A percentile compares a stretch with the other conserved stretches of the same genome.
These are phyloP conservation scores for Galagoides demidoff DNA, from an alignment of 2,797 vertebrate species.

Conservation along the genomic window DNA sequence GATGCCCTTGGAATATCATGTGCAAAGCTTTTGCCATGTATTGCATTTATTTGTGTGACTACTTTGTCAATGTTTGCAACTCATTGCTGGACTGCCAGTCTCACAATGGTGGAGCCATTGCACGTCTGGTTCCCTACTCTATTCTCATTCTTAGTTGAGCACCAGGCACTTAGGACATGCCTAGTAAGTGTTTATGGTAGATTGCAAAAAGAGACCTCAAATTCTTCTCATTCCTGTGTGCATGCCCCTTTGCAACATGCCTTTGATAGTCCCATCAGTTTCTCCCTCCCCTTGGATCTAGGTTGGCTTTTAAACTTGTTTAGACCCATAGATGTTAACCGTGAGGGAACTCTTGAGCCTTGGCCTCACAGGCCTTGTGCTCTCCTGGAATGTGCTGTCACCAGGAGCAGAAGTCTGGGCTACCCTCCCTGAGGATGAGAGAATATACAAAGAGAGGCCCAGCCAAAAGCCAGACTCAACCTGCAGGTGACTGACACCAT, in stretches of 20 bases:
- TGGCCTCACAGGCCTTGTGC: fast-evolving
- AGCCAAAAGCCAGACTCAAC: neutral
- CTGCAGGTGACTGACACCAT: neutral
- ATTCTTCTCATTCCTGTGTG: neutral
- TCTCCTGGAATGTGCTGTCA: neutral
- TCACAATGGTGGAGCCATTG: neutral
- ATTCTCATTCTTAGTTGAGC: neutral
- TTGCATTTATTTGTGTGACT: neutral
- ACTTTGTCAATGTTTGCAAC: neutral
- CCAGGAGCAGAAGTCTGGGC: neutral
- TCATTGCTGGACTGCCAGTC: neutral
- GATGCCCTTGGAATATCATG: neutral
- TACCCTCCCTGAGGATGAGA: neutral
- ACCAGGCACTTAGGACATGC: neutral
- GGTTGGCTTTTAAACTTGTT: neutral
- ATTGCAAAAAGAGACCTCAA: neutral
- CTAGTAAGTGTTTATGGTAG: neutral
- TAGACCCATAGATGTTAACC: neutral
- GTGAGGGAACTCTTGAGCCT: no score
- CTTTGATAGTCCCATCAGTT: no score
- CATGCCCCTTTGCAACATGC: neutral
- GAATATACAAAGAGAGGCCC: no score
- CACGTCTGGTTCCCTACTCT: neutral
- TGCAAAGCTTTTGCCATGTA: neutral
- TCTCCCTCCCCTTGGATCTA: neutral